Evolutionary conservation across 1,140 invertebrate species (phyloP), one percentile per base, ranked within the genome.

Genomic region (Leptestheria dahalacensis): DNA sequence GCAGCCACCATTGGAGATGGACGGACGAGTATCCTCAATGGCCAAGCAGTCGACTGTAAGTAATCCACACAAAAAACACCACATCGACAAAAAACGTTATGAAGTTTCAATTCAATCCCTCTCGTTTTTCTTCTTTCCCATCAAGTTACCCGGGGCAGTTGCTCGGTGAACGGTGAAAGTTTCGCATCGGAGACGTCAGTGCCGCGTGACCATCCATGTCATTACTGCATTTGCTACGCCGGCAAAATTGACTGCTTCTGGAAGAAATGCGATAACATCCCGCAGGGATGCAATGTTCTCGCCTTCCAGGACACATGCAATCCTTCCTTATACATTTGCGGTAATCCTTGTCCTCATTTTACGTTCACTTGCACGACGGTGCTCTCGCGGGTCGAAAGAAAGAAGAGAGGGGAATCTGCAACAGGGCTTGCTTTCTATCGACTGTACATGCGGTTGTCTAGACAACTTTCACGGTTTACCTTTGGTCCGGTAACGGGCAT

Each of bases 181-280:
- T 63, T 56, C 26, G 29, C 18, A 3, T 50, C 59, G 20, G 62
- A 63, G 52, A 61, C 62, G 6, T 46, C 46, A 15, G 59, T 63
- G 21, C 62, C 62, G 28, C 57, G 60, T 18, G 48, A 47, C 49
- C 59, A 65, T 56, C 64, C 61, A 3, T 65, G 64, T 49, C 63
- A 65, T 59, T 65, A 66, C 48, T 65, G 64, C 53, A 50, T 65
- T 52, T 65, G 64, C 57, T 47, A 65, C 21, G 59, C 53, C 24
- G 64, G 64, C 12, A 64, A 64, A 23, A 53, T 63, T 12, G 64
- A 65, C 49, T 65, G 64, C 52, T 65, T 63, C 54, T 65, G 64
- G 64, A 65, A 65, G 50, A 59, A 62, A 48, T 65, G 64, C 49
- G 60, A 55, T 3, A 61, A 62, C 15, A 29, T 63, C 21, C 64